Percentiles rank a stretch among this genome's conserved stretches.
These are phyloP conservation scores for Phylloscopus trochiloides DNA, from an alignment of 2,113 vertebrate genomes.

Conservation along the genomic window DNA sequence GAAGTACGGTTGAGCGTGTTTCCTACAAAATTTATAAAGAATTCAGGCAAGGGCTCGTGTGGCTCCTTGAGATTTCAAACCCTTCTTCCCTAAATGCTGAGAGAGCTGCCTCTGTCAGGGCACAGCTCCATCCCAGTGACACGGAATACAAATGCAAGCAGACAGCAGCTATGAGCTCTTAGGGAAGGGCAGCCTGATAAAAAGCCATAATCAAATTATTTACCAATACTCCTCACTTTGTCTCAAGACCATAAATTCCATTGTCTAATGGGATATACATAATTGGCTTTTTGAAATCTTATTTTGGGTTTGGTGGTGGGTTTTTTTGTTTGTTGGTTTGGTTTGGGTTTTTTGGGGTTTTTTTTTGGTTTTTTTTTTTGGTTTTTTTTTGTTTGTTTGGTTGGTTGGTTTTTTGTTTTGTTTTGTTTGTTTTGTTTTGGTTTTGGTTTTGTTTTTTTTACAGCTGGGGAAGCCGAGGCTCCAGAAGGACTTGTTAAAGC, in stretches of 20 bases:
- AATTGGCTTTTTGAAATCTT: background rate
- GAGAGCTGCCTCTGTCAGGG: background rate
- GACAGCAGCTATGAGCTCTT: slow-evolving; percentile 11
- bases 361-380: too few relatives aligned
- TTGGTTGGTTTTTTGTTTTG: too few relatives aligned
- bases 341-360: too few relatives aligned
- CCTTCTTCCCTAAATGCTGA: background rate
- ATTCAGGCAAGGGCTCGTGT: background rate
- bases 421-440: too few relatives aligned
- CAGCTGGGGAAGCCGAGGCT: background rate
- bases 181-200: background rate
- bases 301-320: too few relatives aligned
- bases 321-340: too few relatives aligned
- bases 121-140: background rate
- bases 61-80: background rate
- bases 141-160: background rate
- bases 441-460: too few relatives aligned
- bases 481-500: background rate
- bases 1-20: slow-evolving; percentile 1
- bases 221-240: background rate
- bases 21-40: slow-evolving; percentile 41
- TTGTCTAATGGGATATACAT: background rate
- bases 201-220: background rate
- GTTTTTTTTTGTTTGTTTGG: too few relatives aligned
- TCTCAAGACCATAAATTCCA: background rate